Evolutionary conservation across 2,888 invertebrate genomes (phyloP).

Genomic region (Euplexia lucipara): DNA sequence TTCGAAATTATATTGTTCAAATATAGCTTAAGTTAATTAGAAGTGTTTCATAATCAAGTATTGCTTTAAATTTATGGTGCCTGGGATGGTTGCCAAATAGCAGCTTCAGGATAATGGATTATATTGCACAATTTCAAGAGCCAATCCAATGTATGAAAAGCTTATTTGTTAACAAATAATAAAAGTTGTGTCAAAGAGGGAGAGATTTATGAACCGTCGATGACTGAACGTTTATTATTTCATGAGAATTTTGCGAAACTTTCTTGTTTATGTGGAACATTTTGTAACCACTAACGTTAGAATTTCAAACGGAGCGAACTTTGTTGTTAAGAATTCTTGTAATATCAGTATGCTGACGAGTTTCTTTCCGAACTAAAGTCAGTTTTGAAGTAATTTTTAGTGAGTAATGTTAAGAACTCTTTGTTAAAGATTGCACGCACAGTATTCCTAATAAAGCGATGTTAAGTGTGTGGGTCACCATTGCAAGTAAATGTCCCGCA

Average conservation of each 20-base stretch:
- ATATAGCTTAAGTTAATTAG: constrained; percentile 43
- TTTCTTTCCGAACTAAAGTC: constrained; percentile 23
- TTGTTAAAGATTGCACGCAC: constrained; percentile 4
- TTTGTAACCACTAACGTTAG: constrained; percentile 53
- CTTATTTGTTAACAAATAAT: constrained; percentile 69
- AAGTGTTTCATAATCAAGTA: constrained; percentile 27
- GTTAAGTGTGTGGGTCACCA: not conserved
- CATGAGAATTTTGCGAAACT: constrained; percentile 63
- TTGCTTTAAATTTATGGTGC: constrained; percentile 36
- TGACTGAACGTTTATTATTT: constrained; percentile 71
- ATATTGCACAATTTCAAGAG: constrained; percentile 52
- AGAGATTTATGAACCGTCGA: constrained; percentile 72
- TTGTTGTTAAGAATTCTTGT: constrained; percentile 44
- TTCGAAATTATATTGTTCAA: constrained; percentile 41
- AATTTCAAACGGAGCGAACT: constrained; percentile 53
- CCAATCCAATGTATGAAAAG: constrained; percentile 62
- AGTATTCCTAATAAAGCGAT: not conserved
- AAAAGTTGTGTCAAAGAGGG: constrained; percentile 67
- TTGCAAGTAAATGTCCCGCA: not conserved
- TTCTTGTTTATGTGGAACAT: constrained; percentile 61
- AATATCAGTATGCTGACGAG: constrained; percentile 39
- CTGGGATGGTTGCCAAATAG: constrained; percentile 36
- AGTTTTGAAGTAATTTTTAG: constrained; percentile 8
- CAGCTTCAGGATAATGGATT: constrained; percentile 7
- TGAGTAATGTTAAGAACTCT: constrained; percentile 4